Conservation (phyloP, 2,888 invertebrate genomes). For the Celastrina argiolus region DNA sequence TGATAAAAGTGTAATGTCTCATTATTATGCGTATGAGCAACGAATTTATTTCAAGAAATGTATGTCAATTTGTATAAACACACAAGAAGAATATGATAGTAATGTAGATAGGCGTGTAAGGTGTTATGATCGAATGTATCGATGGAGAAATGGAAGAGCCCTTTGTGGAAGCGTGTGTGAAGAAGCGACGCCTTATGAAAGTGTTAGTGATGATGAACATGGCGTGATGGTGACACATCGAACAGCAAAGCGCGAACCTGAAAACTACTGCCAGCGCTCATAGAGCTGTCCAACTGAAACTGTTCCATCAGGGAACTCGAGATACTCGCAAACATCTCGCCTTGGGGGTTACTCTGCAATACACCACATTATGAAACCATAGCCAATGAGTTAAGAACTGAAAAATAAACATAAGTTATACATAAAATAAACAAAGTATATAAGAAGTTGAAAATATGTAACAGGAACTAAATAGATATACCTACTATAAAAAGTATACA, state of each 20-base stretch:
- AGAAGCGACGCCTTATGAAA: constrained; percentile 15
- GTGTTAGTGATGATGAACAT: constrained; percentile 7
- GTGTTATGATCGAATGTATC: constrained; percentile 4
- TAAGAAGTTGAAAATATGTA: constrained; percentile 11
- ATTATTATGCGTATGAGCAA: background rate
- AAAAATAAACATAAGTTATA: constrained; percentile 45
- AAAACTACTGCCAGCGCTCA: constrained; percentile 86
- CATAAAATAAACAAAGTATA: constrained; percentile 32
- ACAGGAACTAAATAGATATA: background rate
- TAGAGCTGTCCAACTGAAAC: constrained; percentile 86
- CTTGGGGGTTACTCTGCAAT: constrained; percentile 84
- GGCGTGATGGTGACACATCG: constrained; percentile 43
- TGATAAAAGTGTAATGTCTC: background rate
- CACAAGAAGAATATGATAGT: background rate
- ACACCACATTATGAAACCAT: constrained; percentile 49
- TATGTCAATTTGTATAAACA: background rate
- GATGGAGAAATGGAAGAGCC: constrained; percentile 24
- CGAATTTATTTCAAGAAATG: background rate
- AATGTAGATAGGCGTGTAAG: too few species aligned
- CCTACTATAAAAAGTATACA: background rate
- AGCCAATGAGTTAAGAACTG: constrained; percentile 44
- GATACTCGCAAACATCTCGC: constrained; percentile 90
- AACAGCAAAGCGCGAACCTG: constrained; percentile 80
- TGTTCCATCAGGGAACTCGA: constrained; percentile 89
- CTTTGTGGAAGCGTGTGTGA: constrained; percentile 25